Conservation (phyloP, 2,113 vertebrate genomes). For the Talpa occidentalis region DNA sequence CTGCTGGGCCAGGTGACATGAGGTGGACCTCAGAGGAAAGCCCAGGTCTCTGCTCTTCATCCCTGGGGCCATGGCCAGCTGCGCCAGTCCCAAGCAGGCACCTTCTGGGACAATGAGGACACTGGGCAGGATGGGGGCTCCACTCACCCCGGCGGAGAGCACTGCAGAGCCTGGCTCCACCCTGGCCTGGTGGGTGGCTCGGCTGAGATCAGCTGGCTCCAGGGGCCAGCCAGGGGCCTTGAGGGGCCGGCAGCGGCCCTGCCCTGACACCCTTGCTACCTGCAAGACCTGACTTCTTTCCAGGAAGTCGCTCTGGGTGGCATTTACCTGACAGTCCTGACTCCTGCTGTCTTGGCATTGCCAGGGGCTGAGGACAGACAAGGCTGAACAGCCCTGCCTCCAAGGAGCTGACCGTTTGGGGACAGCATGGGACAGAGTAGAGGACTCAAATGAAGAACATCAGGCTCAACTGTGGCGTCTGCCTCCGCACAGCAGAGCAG, state of each 20-base stretch:
- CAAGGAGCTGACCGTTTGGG: not conserved
- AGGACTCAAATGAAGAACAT: not conserved
- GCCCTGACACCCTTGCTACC: too few species aligned
- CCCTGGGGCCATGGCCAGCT: not conserved
- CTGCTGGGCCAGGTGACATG: rapidly evolving
- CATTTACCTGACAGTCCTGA: not conserved
- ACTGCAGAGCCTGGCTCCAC: rapidly evolving
- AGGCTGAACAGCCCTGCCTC: not conserved
- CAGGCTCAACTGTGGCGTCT: rapidly evolving
- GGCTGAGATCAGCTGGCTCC: too few species aligned
- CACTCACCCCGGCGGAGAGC: not conserved
- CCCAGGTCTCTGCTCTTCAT: not conserved
- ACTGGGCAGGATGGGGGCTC: not conserved
- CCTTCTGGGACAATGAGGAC: not conserved
- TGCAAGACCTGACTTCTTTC: not conserved
- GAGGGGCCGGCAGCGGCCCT: not conserved
- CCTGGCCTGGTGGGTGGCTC: too few species aligned
- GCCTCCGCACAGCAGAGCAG: rapidly evolving
- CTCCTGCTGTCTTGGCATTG: not conserved
- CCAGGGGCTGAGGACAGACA: too few species aligned
- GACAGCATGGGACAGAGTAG: not conserved
- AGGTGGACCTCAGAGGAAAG: not conserved
- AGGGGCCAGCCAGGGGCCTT: too few species aligned
- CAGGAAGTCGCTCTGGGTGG: not conserved
- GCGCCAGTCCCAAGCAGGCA: not conserved